These are phyloP conservation scores for Notechis scutatus DNA, from an alignment of 2,113 vertebrate genomes.

Conservation along the genomic window DNA sequence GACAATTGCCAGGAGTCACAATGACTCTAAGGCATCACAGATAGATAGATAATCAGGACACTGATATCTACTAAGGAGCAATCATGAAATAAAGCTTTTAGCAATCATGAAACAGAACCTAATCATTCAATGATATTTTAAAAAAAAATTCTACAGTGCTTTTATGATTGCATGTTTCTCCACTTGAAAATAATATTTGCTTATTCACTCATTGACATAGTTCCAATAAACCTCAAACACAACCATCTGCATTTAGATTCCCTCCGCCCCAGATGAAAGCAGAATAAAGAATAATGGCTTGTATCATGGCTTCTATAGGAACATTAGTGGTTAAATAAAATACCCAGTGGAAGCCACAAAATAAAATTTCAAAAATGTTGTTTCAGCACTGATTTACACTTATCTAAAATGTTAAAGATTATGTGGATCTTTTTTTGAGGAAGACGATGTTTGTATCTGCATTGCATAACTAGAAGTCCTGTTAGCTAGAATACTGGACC, in stretches of 20 bases:
- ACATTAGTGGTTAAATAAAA: background rate
- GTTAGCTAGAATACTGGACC: background rate
- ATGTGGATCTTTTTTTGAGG: background rate
- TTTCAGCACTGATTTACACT: background rate
- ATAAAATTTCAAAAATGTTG: accelerated
- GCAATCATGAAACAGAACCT: background rate
- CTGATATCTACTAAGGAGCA: background rate
- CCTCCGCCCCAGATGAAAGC: background rate
- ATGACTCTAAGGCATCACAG: background rate
- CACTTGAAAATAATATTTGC: background rate
- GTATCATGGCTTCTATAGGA: background rate
- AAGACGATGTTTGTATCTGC: background rate
- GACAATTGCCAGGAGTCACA: background rate
- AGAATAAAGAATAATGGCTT: background rate
- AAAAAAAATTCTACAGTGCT: background rate
- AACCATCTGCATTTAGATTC: background rate
- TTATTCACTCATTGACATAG: background rate
- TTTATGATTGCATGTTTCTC: background rate
- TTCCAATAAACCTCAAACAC: background rate
- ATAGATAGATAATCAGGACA: background rate
- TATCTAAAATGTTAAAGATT: background rate
- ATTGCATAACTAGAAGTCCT: background rate
- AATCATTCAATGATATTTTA: background rate
- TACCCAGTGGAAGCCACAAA: background rate
- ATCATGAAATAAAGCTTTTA: background rate